Evolutionary conservation across 2,113 vertebrate genomes (phyloP).

Genomic region (Ramphastos sulfuratus): DNA sequence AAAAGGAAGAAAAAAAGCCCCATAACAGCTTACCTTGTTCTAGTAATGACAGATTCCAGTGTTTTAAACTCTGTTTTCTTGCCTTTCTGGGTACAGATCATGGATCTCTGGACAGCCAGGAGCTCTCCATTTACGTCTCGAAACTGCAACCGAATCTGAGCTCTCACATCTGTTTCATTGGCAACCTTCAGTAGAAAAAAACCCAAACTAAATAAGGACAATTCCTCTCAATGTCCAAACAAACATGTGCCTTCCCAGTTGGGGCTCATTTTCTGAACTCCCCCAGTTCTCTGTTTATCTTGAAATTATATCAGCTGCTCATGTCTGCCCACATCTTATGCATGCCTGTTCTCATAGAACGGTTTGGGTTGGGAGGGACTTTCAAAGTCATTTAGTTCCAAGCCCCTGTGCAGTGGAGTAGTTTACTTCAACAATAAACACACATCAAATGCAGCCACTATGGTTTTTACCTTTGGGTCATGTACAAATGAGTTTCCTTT

Average conservation of each 20-base stretch:
- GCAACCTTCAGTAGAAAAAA: slow-evolving; percentile 79
- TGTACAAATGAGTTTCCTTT: slow-evolving; percentile 97
- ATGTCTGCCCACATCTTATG: not conserved
- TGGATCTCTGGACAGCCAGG: slow-evolving; percentile 89
- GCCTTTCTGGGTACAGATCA: slow-evolving; percentile 92
- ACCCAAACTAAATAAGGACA: not conserved
- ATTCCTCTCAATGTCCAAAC: not conserved
- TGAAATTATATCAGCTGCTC: not conserved
- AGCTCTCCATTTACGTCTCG: slow-evolving; percentile 87
- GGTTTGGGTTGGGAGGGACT: no score
- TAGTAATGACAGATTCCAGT: slow-evolving; percentile 91
- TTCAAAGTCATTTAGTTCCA: no score
- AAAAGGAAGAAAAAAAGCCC: not conserved
- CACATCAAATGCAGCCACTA: not conserved
- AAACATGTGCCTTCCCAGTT: not conserved
- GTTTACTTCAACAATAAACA: not conserved
- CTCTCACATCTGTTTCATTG: slow-evolving; percentile 94
- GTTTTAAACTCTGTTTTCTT: slow-evolving; percentile 95
- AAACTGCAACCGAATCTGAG: slow-evolving; percentile 93
- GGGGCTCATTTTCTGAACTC: not conserved
- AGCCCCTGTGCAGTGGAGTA: not conserved
- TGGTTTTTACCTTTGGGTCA: slow-evolving; percentile 89
- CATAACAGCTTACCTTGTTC: slow-evolving; percentile 82
- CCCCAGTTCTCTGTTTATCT: not conserved
- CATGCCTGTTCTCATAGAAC: not conserved